phyloP scores from a whole-genome alignment of 1,140 invertebrate species.

The Wasmannia auropunctata region DNA sequence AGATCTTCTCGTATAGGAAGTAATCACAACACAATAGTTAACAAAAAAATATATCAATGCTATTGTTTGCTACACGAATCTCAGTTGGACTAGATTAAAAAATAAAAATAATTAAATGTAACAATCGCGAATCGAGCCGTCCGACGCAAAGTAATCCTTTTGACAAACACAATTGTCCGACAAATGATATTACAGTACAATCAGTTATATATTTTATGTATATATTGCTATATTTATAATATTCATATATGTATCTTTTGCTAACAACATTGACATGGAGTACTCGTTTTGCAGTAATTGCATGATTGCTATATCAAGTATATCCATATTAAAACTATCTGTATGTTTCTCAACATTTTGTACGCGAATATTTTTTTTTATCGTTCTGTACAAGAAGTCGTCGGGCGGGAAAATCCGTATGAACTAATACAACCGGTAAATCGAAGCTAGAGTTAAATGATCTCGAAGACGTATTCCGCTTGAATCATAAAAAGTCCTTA shows the following conservation, averaged over 20 bases:
- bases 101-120: constrained; percentile 35
- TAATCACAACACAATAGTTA: constrained; percentile 44
- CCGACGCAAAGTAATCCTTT: background rate
- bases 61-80: constrained; percentile 38
- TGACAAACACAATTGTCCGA: constrained; percentile 7
- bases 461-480: background rate
- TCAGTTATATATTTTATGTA: constrained; percentile 62
- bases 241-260: constrained; percentile 57
- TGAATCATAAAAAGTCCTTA: constrained; percentile 3
- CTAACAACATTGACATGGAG: constrained; percentile 60
- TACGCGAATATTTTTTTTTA: constrained; percentile 41
- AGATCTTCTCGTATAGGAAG: background rate
- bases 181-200: constrained; percentile 42
- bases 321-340: constrained; percentile 52
- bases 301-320: constrained; percentile 26
- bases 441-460: constrained; percentile 20
- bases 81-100: constrained; percentile 51
- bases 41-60: constrained; percentile 28
- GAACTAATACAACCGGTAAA: constrained; percentile 22
- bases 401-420: constrained; percentile 18
- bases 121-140: background rate
- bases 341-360: constrained; percentile 60
- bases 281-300: constrained; percentile 62
- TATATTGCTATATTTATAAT: constrained; percentile 62
- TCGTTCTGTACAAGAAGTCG: constrained; percentile 63